phyloP scores from a whole-genome alignment of 2,113 vertebrate species.

The Rhadina sibilatrix region DNA sequence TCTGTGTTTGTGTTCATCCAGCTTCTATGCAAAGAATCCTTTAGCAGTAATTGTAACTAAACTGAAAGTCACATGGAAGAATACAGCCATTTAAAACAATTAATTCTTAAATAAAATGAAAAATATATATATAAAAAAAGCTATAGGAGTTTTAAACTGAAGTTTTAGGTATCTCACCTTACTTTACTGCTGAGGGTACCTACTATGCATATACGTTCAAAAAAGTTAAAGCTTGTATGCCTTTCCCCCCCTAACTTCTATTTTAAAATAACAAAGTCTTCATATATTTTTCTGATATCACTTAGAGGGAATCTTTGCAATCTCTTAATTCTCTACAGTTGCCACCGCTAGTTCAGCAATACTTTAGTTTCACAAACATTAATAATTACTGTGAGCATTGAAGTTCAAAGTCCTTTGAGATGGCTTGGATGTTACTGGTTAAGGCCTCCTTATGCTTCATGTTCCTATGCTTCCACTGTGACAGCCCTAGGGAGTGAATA shows the following conservation, averaged over 20 bases:
- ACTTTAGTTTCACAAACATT: not conserved
- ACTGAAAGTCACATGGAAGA: not conserved
- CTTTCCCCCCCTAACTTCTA: not conserved
- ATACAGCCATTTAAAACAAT: accelerated
- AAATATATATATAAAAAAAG: not conserved
- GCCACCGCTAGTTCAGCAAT: not conserved
- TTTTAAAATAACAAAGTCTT: not conserved
- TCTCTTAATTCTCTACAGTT: not conserved
- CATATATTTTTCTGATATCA: not conserved
- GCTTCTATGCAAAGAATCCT: not conserved
- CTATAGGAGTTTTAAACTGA: not conserved
- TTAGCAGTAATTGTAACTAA: not conserved
- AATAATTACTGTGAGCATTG: not conserved
- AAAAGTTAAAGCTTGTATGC: not conserved
- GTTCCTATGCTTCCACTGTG: not conserved
- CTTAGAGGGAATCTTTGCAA: not conserved
- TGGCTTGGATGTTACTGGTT: not conserved
- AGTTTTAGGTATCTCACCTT: not conserved
- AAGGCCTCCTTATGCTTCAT: not conserved
- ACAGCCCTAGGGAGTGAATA: not conserved
- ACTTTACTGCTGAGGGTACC: not conserved
- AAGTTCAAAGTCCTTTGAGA: not conserved
- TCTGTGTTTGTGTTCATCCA: not conserved
- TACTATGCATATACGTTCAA: not conserved
- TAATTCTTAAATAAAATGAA: not conserved